Evolutionary conservation across 1,140 invertebrate species (phyloP), one percentile per base, ranked within the genome.

Genomic region (Episyrphus balteatus): DNA sequence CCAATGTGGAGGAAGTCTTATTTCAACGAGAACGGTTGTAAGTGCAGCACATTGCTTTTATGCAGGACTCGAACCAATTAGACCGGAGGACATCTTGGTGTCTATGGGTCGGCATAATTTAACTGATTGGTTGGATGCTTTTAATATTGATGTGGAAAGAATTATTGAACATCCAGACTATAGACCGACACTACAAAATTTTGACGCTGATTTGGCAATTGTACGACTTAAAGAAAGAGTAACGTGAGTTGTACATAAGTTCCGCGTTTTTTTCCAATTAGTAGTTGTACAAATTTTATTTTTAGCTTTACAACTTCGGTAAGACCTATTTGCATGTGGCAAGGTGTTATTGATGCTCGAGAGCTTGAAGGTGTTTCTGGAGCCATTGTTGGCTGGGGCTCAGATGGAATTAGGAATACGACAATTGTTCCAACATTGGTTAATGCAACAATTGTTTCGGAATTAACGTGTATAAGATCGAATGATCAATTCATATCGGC

Each of bases 321-420:
- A 19, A 51, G 54, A 11, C 66, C 66, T 10, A 61, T 68, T 38
- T 68, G 66, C 47, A 30, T 68, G 18, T 64, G 59, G 61, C 51
- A 19, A n/a, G 44, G 46, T 19, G 49, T 49, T 8, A 26, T 15
- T 42, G 46, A 48, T 9, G 8, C 31, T 3, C 15, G 49, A 14
- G 38, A 51, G 17, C 47, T 54, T 15, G 38, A 48, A 6, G 47
- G 44, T 36, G 51, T 57, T 11, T 19, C 54, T 37, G 52, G 53
- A 1, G 46, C 54, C 0, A 55, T 68, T 2, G 58, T 55, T 13
- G 63, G 66, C 8, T 68, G 63, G 61, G 66, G 64, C 14, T 42
- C 49, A 0, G 59, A 63, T 42, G 51, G 52, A 31, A 44, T 37
- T 8, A 52, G 48, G 9, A 51, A 46, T 31, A 49, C 44, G 17